Percentiles rank a stretch among this genome's conserved stretches.
Evolutionary conservation across 2,797 vertebrate genomes (phyloP).

Genomic region (Enteromius viviparus): DNA sequence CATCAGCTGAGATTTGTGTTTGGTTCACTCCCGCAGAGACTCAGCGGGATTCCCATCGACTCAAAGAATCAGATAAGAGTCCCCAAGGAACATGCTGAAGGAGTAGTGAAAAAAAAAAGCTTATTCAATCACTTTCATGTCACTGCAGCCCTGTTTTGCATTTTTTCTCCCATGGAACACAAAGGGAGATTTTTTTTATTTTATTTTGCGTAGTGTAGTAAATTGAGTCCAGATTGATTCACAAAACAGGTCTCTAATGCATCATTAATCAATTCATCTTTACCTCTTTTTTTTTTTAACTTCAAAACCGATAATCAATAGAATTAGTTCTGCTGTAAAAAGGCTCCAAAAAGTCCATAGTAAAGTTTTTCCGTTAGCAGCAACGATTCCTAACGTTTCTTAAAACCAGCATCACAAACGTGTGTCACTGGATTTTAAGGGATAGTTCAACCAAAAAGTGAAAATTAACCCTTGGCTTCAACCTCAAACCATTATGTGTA

Average conservation of each 20-base stretch:
- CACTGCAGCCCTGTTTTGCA: background rate
- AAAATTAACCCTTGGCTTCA: background rate
- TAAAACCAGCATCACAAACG: background rate
- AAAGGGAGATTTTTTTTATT: background rate
- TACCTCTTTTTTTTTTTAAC: background rate
- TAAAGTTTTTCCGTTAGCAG: background rate
- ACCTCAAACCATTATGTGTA: background rate
- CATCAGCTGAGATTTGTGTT: conserved; percentile 68
- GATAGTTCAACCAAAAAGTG: background rate
- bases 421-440: background rate
- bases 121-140: background rate
- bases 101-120: background rate
- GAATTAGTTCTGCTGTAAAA: background rate
- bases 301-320: background rate
- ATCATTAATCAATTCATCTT: background rate
- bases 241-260: background rate
- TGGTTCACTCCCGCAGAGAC: conserved; percentile 61
- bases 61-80: conserved; percentile 65
- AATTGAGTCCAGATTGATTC: background rate
- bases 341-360: background rate
- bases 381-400: background rate
- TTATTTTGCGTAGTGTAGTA: background rate
- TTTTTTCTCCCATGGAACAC: background rate
- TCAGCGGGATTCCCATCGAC: conserved; percentile 70
- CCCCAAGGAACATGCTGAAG: conserved; percentile 10